phyloP scores from a whole-genome alignment of 2,797 vertebrate species.

The Triplophysa bombifrons region DNA sequence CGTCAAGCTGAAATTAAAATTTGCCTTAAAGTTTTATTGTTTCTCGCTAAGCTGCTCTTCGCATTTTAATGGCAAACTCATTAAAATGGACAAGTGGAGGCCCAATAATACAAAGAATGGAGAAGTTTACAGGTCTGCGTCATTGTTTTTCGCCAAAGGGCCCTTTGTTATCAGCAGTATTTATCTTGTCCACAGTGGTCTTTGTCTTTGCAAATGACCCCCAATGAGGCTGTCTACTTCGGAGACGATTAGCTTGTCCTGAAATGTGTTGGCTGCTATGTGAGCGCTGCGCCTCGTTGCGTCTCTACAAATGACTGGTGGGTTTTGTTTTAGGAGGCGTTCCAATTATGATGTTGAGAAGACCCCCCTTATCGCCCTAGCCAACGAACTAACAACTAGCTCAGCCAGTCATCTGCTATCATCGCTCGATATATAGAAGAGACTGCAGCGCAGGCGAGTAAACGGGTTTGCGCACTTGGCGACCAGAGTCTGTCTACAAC shows the following conservation, averaged over 20 bases:
- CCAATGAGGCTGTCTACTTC: constrained; percentile 92
- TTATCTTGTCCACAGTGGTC: constrained; percentile 91
- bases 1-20: constrained; percentile 44
- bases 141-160: constrained; percentile 61
- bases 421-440: not conserved
- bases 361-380: constrained; percentile 33
- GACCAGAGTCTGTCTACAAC: not conserved
- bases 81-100: constrained; percentile 67
- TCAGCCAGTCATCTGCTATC: not conserved
- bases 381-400: not conserved
- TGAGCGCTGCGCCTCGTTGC: constrained; percentile 69
- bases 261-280: constrained; percentile 86
- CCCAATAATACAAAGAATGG: not conserved
- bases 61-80: constrained; percentile 67
- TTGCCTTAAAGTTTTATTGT: constrained; percentile 56
- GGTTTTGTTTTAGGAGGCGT: constrained; percentile 79
- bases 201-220: constrained; percentile 96
- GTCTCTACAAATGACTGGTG: constrained; percentile 84
- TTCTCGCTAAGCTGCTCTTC: constrained; percentile 70
- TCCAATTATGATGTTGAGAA: constrained; percentile 69
- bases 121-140: constrained; percentile 67
- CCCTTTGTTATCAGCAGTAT: constrained; percentile 92
- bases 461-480: not conserved
- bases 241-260: constrained; percentile 88
- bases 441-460: not conserved